Evolutionary conservation across 2,113 vertebrate species (phyloP).

Genomic region (Gorsachius goisagi): DNA sequence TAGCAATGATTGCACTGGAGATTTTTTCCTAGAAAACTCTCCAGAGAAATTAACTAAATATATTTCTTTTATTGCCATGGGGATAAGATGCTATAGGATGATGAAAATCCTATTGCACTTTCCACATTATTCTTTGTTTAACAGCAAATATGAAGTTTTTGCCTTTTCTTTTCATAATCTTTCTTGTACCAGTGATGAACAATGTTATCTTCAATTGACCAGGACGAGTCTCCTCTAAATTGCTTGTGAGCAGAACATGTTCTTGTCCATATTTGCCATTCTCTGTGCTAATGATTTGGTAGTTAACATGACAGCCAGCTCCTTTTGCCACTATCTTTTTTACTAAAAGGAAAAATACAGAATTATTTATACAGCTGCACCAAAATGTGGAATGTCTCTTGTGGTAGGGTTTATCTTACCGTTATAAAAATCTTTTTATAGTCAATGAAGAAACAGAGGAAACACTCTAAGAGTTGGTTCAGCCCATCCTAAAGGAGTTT

Average conservation of each 20-base stretch:
- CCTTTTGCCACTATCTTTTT: not conserved
- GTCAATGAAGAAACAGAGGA: not conserved
- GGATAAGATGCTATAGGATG: not conserved
- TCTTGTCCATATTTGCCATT: not conserved
- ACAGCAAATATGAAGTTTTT: not conserved
- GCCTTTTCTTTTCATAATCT: not conserved
- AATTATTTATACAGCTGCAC: conserved; percentile 35
- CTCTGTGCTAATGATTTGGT: not conserved
- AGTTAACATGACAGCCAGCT: not conserved
- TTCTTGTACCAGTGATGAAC: not conserved
- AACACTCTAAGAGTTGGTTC: not conserved
- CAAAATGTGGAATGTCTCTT: not conserved
- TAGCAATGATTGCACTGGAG: not conserved
- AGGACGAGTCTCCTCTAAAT: not conserved
- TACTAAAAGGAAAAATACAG: not conserved
- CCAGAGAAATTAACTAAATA: not conserved
- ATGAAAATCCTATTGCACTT: not conserved
- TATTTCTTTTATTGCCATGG: not conserved
- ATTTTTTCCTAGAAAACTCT: not conserved
- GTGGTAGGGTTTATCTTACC: not conserved
- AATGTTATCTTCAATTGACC: not conserved
- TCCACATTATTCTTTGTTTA: not conserved
- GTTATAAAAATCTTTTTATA: not conserved
- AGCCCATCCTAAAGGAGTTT: not conserved
- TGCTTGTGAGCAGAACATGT: not conserved